phyloP scores from a whole-genome alignment of 2,113 vertebrate genomes.

The Elgaria multicarinata region DNA sequence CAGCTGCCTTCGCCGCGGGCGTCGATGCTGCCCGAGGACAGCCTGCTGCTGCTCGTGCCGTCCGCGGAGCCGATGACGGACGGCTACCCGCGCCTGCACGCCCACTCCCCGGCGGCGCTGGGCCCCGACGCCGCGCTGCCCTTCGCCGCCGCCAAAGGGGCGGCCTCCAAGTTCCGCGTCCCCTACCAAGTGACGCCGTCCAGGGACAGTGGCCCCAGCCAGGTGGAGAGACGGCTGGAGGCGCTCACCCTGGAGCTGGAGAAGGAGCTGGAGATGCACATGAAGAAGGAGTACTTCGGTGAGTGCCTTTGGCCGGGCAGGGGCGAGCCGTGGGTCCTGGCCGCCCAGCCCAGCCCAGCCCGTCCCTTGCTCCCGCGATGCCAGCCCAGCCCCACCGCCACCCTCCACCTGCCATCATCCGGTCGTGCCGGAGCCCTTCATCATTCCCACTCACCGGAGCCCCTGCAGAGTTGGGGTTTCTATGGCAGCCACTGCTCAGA shows the following conservation, averaged over 20 bases:
- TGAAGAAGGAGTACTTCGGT: conserved; percentile 98
- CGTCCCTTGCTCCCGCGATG: no score
- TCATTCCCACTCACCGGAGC: no score
- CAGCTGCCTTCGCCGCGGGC: conserved; percentile 86
- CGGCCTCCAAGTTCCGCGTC: conserved; percentile 84
- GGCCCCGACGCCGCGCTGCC: conserved; percentile 65
- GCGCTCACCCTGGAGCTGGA: conserved; percentile 96
- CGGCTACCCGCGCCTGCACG: conserved; percentile 73
- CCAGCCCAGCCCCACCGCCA: no score
- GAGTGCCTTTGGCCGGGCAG: conserved; percentile 64
- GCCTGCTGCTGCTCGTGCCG: neutral
- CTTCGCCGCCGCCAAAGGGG: conserved; percentile 75
- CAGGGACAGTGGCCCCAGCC: conserved; percentile 90
- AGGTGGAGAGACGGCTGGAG: conserved; percentile 92
- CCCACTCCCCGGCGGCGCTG: conserved; percentile 77
- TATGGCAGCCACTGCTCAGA: no score
- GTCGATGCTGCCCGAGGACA: conserved; percentile 77
- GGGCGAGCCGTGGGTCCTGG: neutral
- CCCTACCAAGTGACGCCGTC: conserved; percentile 89
- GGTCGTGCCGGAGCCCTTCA: no score
- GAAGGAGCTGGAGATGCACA: conserved; percentile 95
- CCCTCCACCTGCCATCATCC: no score
- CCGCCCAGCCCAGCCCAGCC: no score
- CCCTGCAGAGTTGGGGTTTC: no score
- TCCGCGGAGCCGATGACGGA: conserved; percentile 79